Evolutionary conservation across 1,140 invertebrate species (phyloP).

Genomic region (Heliothis subflexa): DNA sequence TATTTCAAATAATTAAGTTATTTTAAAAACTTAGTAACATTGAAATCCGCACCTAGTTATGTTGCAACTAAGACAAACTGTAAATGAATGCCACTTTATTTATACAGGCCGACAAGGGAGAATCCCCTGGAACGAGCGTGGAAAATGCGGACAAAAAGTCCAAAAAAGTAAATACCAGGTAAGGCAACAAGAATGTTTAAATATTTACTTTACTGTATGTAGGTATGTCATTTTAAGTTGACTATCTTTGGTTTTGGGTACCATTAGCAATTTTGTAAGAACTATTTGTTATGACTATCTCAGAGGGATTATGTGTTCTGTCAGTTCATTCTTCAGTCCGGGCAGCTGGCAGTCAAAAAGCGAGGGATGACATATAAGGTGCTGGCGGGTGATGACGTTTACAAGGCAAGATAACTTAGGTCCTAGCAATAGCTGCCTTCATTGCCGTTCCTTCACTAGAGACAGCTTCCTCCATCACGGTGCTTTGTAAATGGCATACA

Average conservation of each 20-base stretch:
- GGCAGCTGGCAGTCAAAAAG: slow-evolving; percentile 65
- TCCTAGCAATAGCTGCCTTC: slow-evolving; percentile 38
- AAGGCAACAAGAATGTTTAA: slow-evolving; percentile 40
- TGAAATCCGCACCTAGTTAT: slow-evolving; percentile 4
- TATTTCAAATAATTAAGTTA: no score
- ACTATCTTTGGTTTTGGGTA: not conserved
- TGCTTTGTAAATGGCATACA: slow-evolving; percentile 48
- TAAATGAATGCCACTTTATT: not conserved
- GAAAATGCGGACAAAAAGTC: slow-evolving; percentile 56
- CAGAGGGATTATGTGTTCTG: slow-evolving; percentile 44
- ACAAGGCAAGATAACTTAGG: slow-evolving; percentile 59
- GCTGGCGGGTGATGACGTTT: slow-evolving; percentile 63
- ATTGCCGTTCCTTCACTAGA: slow-evolving; percentile 17
- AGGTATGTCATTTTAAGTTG: not conserved
- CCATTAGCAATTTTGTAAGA: not conserved
- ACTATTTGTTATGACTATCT: no score
- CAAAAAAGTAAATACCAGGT: slow-evolving; percentile 53
- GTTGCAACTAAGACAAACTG: not conserved
- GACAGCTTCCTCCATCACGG: not conserved
- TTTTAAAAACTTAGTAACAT: no score
- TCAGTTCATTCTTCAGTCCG: slow-evolving; percentile 70
- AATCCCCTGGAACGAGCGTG: slow-evolving; percentile 26
- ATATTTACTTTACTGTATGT: not conserved
- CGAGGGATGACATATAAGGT: slow-evolving; percentile 68
- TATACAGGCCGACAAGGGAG: slow-evolving; percentile 46